Conservation (phyloP, 2,113 vertebrate species). For the Gadus macrocephalus region DNA sequence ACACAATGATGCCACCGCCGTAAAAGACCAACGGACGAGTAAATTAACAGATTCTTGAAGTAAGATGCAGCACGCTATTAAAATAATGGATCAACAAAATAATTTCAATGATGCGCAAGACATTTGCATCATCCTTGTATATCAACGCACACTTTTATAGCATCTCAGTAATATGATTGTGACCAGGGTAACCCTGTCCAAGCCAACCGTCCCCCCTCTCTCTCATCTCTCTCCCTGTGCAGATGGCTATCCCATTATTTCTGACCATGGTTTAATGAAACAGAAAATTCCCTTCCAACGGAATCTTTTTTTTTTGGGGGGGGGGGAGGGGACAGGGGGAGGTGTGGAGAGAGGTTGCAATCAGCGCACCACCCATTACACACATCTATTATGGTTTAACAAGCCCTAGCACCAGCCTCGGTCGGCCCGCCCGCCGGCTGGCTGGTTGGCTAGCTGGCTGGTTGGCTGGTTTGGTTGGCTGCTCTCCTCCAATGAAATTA, state of each 20-base stretch:
- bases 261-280: constrained; percentile 67
- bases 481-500: constrained; percentile 53
- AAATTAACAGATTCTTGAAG: not conserved
- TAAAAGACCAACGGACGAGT: not conserved
- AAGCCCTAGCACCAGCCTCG: constrained; percentile 44
- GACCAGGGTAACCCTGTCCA: no score
- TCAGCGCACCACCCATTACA: constrained; percentile 62
- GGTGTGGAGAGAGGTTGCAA: constrained; percentile 22
- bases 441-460: constrained; percentile 15
- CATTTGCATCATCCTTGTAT: not conserved
- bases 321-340: not conserved
- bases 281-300: constrained; percentile 58
- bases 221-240: not conserved
- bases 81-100: not conserved
- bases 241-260: constrained; percentile 62
- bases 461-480: not conserved
- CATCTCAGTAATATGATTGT: not conserved
- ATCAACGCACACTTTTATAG: not conserved
- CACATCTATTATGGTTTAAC: constrained; percentile 58
- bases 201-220: not conserved
- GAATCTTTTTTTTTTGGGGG: constrained; percentile 45
- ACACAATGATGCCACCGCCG: not conserved
- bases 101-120: not conserved
- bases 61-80: not conserved
- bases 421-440: constrained; percentile 36